These are phyloP conservation scores for Parauchenoglanis ngamensis DNA, from an alignment of 2,797 vertebrate genomes.

Conservation along the genomic window DNA sequence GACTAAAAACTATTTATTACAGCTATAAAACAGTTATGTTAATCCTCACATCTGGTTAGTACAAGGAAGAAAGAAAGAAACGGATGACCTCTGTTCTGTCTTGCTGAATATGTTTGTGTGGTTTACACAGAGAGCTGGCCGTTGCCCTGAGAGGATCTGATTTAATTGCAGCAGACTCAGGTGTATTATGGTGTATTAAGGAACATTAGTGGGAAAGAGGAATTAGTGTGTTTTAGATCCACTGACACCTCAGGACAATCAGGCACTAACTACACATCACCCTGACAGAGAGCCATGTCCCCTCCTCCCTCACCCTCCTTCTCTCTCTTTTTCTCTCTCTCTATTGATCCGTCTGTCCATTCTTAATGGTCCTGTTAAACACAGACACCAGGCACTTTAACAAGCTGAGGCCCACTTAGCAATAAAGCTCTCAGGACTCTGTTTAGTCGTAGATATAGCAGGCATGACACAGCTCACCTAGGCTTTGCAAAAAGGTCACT, in stretches of 20 bases:
- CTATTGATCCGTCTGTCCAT: slow-evolving; percentile 76
- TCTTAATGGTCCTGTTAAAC: slow-evolving; percentile 86
- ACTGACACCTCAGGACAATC: slow-evolving; percentile 66
- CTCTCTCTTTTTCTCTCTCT: slow-evolving; percentile 62
- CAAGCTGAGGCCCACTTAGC: slow-evolving; percentile 83
- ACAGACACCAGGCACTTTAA: slow-evolving; percentile 85
- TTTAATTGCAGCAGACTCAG: slow-evolving; percentile 73
- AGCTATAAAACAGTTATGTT: background rate
- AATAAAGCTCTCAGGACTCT: slow-evolving; percentile 74
- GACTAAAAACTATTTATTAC: background rate
- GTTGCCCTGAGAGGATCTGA: slow-evolving; percentile 51
- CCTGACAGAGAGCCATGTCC: slow-evolving; percentile 72
- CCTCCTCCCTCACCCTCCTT: slow-evolving; percentile 6
- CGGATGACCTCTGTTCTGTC: background rate
- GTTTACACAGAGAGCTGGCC: slow-evolving; percentile 28
- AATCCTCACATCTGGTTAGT: background rate
- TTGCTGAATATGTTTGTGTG: slow-evolving; percentile 28
- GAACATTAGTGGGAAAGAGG: slow-evolving; percentile 64
- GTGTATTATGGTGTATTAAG: slow-evolving; percentile 64
- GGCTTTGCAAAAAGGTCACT: slow-evolving; percentile 22
- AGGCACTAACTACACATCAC: slow-evolving; percentile 81
- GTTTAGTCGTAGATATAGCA: slow-evolving; percentile 59
- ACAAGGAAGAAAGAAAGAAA: slow-evolving; percentile 10
- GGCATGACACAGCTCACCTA: slow-evolving; percentile 42
- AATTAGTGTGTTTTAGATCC: slow-evolving; percentile 71